phyloP scores from a whole-genome alignment of 2,797 vertebrate genomes.

The Halcyon badia region DNA sequence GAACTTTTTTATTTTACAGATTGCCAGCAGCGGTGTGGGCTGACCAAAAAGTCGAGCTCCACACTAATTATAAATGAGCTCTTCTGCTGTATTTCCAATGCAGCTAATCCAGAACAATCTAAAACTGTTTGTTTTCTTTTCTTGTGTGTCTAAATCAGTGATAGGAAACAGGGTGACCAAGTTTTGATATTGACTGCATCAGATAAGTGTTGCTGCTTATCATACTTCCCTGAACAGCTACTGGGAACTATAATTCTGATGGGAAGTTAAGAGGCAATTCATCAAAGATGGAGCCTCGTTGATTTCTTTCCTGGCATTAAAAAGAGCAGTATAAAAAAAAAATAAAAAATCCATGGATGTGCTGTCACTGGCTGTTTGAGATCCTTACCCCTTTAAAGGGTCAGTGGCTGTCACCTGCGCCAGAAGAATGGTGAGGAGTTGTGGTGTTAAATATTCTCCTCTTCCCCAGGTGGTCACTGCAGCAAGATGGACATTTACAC shows the following conservation, averaged over 20 bases:
- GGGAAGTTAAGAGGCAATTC: neutral
- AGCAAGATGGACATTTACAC: neutral
- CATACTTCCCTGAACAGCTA: neutral
- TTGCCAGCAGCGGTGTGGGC: neutral
- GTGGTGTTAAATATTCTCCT: neutral
- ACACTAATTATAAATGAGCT: neutral
- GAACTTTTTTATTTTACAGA: neutral
- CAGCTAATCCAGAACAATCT: neutral
- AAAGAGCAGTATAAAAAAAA: neutral
- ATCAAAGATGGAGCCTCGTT: neutral
- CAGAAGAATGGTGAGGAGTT: neutral
- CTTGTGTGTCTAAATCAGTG: neutral
- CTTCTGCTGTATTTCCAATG: neutral
- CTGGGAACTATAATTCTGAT: neutral
- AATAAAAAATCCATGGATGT: neutral
- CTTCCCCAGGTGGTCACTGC: neutral
- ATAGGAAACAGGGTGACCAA: neutral
- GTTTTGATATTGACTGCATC: neutral
- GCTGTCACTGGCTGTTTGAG: neutral
- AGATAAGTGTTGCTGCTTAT: neutral
- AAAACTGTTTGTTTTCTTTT: neutral
- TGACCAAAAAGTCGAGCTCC: rapidly evolving
- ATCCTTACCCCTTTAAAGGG: neutral
- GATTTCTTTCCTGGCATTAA: neutral
- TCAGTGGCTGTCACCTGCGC: neutral